A percentile compares a stretch with the other conserved stretches of the same genome.
Evolutionary conservation across 2,113 vertebrate genomes (phyloP).

Genomic region (Tursiops truncatus): DNA sequence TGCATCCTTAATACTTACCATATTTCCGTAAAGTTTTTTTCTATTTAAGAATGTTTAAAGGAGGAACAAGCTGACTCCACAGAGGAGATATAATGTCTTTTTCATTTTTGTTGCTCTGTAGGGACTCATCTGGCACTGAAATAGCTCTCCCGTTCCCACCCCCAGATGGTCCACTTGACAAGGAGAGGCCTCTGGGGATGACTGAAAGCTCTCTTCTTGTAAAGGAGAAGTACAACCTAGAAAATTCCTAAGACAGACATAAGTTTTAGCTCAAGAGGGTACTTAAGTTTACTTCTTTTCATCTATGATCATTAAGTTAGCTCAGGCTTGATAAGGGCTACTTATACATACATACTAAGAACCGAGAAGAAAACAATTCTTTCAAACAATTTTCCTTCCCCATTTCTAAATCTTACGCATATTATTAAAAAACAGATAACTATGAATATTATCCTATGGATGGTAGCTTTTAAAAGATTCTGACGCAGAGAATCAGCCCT

Average conservation of each 20-base stretch:
- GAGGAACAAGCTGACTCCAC: background rate
- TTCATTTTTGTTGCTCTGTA: conserved; percentile 57
- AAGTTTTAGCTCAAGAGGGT: conserved; percentile 34
- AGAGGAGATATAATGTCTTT: conserved; percentile 40
- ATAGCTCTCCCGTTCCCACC: conserved; percentile 58
- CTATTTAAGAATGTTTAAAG: conserved; percentile 59
- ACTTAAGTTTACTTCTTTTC: background rate
- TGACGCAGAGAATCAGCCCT: background rate
- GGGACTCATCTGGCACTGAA: conserved; percentile 66
- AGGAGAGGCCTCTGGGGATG: conserved; percentile 59
- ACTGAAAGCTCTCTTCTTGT: conserved; percentile 35
- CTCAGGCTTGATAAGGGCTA: background rate
- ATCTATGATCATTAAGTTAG: background rate
- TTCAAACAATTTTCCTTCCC: background rate
- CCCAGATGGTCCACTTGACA: conserved; percentile 78
- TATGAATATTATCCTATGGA: background rate
- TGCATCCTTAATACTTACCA: background rate
- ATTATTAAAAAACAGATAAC: background rate
- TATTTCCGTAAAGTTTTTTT: conserved; percentile 6
- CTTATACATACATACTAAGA: background rate
- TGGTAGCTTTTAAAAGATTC: background rate
- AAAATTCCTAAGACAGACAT: conserved; percentile 52
- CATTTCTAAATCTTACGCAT: background rate
- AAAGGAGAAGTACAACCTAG: conserved; percentile 20
- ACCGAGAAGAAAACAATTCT: background rate